Base-by-base conservation (phyloP, 2,113 vertebrate species). In the Dolichotis patagonum region DNA sequence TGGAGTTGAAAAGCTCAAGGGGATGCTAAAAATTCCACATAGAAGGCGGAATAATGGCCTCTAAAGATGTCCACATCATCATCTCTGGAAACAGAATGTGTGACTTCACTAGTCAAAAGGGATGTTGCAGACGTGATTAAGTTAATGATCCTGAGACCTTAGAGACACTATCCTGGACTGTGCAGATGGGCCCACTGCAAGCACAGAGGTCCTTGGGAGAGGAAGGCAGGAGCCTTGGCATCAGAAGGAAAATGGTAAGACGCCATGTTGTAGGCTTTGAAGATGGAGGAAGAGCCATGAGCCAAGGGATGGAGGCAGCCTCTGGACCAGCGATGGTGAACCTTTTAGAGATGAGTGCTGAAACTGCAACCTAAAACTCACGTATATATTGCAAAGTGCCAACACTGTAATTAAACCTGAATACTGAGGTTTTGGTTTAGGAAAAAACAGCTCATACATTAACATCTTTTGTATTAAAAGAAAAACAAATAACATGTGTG, bases 181-280 rank as follows among this genome's bases (percentile, higher is more conserved):
- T 20, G 35, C 1, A 0, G 0, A 7, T 43, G 22, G 58, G 14
- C 8, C 43, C 81, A 54, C 0, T 3, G 56, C 3, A 30, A 22
- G n/a, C 77, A 49, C 22, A 38, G 20, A 26, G 35, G 60, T 67
- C n/a, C 46, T 80, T 20, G 1, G 17, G 43, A n/a, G 52, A 88
- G 35, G 52, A 10, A 67, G 24, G n/a, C 19, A 38, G 20, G 89
- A 85, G 63, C 24, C 4, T 46, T 62, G 85, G 46, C 52, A 14
- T 75, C 83, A 89, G 90, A 91, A 85, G 60, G 54, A 85, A 32
- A 52, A 35, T 49, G 78, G 30, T 9, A 46, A 88, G 43, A 63
- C 7, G 30, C 13, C 22, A 0, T 32, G 49, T 12, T 93, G 22
- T 46, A 65, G 56, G 38, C 28, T 95, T 49, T 84, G 88, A 38